These are phyloP conservation scores for Morelia viridis DNA, from an alignment of 2,797 vertebrate genomes.

Conservation along the genomic window DNA sequence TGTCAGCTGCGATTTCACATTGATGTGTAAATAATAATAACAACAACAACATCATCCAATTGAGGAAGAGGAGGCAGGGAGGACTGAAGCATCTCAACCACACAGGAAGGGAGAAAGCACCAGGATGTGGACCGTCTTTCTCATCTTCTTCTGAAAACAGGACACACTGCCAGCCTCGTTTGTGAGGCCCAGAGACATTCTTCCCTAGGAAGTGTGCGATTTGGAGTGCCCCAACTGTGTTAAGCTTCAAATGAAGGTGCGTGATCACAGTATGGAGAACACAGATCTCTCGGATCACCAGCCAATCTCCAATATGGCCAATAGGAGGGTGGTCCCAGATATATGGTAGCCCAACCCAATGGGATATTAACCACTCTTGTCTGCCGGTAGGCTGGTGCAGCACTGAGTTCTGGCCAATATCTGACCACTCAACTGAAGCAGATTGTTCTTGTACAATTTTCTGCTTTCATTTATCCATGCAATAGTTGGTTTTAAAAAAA, in stretches of 20 bases:
- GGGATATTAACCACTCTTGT: neutral
- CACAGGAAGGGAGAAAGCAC: neutral
- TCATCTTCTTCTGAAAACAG: rapidly evolving
- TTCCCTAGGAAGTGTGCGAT: neutral
- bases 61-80: neutral
- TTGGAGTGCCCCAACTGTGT: neutral
- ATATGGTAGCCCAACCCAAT: too few relatives aligned
- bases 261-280: neutral
- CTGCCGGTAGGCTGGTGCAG: neutral
- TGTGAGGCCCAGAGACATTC: neutral
- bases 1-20: too few relatives aligned
- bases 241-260: neutral
- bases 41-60: neutral
- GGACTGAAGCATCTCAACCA: neutral
- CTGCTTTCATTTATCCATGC: neutral
- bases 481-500: neutral
- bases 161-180: too few relatives aligned
- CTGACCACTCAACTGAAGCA: neutral
- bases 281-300: neutral
- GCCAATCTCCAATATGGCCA: neutral
- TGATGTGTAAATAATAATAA: neutral
- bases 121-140: neutral
- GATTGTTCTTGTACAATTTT: neutral
- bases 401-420: neutral
- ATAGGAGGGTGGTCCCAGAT: neutral